A percentile compares a stretch with the other conserved stretches of the same genome.
Evolutionary conservation across 2,797 vertebrate species (phyloP).

Genomic region (Melanotaenia parkinsoni): DNA sequence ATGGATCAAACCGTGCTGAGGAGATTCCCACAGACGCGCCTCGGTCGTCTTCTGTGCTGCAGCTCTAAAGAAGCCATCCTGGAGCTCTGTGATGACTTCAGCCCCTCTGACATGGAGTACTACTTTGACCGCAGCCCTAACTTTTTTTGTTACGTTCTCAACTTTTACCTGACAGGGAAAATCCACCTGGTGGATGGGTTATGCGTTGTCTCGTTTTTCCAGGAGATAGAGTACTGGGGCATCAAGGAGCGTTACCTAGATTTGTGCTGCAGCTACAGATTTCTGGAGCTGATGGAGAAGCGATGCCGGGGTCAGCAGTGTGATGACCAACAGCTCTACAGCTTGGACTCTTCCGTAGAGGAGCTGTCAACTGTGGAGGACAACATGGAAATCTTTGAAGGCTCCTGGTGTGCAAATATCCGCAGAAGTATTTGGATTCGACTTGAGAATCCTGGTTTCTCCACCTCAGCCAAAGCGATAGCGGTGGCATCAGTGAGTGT

Average conservation of each 20-base stretch:
- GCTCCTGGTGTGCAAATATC: slow-evolving; percentile 85
- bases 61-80: slow-evolving; percentile 89
- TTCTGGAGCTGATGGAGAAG: slow-evolving; percentile 88
- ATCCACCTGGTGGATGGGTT: slow-evolving; percentile 93
- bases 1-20: slow-evolving; percentile 87
- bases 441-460: slow-evolving; percentile 92
- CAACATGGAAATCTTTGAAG: slow-evolving; percentile 88
- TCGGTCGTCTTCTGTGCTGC: slow-evolving; percentile 90
- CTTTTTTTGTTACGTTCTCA: slow-evolving; percentile 91
- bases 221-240: slow-evolving; percentile 98
- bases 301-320: slow-evolving; percentile 87
- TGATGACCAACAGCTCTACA: slow-evolving; percentile 75
- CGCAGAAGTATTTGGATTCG: slow-evolving; percentile 91
- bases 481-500: slow-evolving; percentile 88
- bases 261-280: slow-evolving; percentile 89
- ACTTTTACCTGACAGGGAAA: slow-evolving; percentile 95
- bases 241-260: slow-evolving; percentile 92
- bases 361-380: slow-evolving; percentile 88
- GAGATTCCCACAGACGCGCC: slow-evolving; percentile 91
- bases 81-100: slow-evolving; percentile 95
- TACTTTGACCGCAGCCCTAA: slow-evolving; percentile 94
- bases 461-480: slow-evolving; percentile 88
- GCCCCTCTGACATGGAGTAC: slow-evolving; percentile 90
- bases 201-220: slow-evolving; percentile 92
- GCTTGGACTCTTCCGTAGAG: slow-evolving; percentile 83